Conservation (phyloP, 2,888 invertebrate genomes). For the Aleiodes alternator region DNA sequence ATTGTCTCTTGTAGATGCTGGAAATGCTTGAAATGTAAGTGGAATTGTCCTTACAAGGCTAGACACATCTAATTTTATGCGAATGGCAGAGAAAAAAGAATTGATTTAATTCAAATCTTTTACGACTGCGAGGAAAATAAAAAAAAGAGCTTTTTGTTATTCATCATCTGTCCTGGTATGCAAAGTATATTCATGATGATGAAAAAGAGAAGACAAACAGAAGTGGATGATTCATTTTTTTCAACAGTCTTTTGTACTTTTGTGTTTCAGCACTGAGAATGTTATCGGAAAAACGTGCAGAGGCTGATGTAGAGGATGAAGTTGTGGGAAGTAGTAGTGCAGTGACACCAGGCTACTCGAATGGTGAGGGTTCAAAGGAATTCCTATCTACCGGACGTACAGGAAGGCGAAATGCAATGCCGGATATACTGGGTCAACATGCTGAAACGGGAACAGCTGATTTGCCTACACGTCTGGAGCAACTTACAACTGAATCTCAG, state of each 20-base stretch:
- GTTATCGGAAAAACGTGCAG: slow-evolving; percentile 68
- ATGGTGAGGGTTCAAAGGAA: slow-evolving; percentile 82
- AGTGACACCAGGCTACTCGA: slow-evolving; percentile 68
- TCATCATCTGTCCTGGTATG: background rate
- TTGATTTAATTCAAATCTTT: too few species aligned
- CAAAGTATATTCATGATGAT: background rate
- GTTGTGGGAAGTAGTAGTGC: slow-evolving; percentile 59
- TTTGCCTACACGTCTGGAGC: slow-evolving; percentile 85
- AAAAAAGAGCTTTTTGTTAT: too few species aligned
- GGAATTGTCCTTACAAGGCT: too few species aligned
- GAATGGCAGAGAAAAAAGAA: too few species aligned
- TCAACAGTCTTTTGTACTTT: too few species aligned
- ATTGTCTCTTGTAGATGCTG: too few species aligned
- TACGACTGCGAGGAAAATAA: too few species aligned
- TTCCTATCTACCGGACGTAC: slow-evolving; percentile 91
- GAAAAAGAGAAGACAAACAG: background rate
- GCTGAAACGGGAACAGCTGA: slow-evolving; percentile 85
- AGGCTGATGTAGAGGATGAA: slow-evolving; percentile 57
- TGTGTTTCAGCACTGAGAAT: slow-evolving; percentile 66
- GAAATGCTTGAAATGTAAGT: too few species aligned
- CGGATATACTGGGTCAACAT: slow-evolving; percentile 87
- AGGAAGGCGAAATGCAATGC: slow-evolving; percentile 91
- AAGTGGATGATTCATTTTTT: background rate
- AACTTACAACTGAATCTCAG: slow-evolving; percentile 81
- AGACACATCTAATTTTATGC: too few species aligned